A percentile compares a stretch with the other conserved stretches of the same genome.
These are phyloP conservation scores for Lochmaea capreae DNA, from an alignment of 2,888 invertebrate species.

Conservation along the genomic window DNA sequence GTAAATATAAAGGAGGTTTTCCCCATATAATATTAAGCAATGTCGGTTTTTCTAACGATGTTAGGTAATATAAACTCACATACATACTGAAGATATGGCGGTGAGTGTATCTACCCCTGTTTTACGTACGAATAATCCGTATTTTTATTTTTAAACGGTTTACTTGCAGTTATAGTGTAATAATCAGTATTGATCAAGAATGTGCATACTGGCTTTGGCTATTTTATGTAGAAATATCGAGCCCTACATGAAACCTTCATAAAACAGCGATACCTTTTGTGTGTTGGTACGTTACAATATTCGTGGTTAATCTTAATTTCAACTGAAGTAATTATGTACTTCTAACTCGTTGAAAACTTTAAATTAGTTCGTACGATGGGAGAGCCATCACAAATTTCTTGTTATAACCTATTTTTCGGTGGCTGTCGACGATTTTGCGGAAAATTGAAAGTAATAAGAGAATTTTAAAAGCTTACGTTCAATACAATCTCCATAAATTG, in stretches of 20 bases:
- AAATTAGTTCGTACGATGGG: conserved; percentile 61
- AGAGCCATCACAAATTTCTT: conserved; percentile 28
- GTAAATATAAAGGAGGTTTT: not conserved
- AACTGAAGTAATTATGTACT: conserved; percentile 62
- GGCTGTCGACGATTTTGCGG: not conserved
- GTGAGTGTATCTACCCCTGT: too few species aligned
- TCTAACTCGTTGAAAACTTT: conserved; percentile 62
- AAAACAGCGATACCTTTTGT: conserved; percentile 6
- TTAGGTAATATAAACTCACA: too few species aligned
- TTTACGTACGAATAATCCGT: too few species aligned
- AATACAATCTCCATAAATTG: not conserved
- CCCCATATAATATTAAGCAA: not conserved
- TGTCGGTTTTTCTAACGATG: not conserved
- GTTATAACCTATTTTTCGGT: conserved; percentile 14
- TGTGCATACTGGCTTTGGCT: too few species aligned
- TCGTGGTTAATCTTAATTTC: conserved; percentile 33
- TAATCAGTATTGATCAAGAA: too few species aligned
- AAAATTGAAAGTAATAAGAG: not conserved
- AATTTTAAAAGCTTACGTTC: not conserved
- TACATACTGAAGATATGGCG: too few species aligned
- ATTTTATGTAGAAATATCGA: too few species aligned
- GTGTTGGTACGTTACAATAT: conserved; percentile 16
- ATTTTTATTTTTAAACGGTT: too few species aligned
- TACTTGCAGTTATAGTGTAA: too few species aligned
- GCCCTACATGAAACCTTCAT: too few species aligned